Evolutionary conservation across 92 coral and sea anemone genomes (phyloP), one percentile per base, ranked within the genome.

Genomic region (Epizoanthus fatuus): DNA sequence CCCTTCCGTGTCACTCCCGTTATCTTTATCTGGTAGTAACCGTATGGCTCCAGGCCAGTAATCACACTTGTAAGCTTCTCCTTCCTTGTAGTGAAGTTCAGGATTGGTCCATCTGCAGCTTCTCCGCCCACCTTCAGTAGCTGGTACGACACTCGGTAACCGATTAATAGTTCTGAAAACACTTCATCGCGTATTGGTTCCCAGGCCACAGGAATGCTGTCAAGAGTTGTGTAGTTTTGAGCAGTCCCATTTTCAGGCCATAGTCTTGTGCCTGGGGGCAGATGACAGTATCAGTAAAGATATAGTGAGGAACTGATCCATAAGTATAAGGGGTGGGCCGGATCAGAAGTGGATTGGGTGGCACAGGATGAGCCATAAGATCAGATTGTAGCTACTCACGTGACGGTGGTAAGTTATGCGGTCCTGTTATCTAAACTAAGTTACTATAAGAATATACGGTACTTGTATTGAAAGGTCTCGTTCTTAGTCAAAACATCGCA

Each of bases 161-260:
- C 85, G 69, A 56, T 69, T 14, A 86, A 67, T 1, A 86, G 44
- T 4, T 83, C 90, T 5, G 73, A 68, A 35, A 86, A 19, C 19
- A 54, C 53, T 22, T 76, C 78, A 42, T 86, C 74, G n/a, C 70
- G 80, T 14, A 86, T 83, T 16, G 85, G 90, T 38, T 79, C 51
- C 90, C 90, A 86, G 0, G 85, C 44, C 74, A 86, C 22, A 3
- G 90, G 90, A 63, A 86, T 79, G 32, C 66, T 76, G 42, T 86
- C 80, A 49, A 75, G 53, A 55, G 25, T 74, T 35, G 65, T 39
- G 8, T 69, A 57, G 52, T 63, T 79, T 37, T 44, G 52, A 57
- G 75, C 79, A 68, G 55, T 69, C 55, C 69, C 81, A 39, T 76
- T 83, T 19, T 78, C 44, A 16, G 90, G 90, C 35, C 80, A 58